Conservation (phyloP, 2,888 invertebrate species). For the Parnassius apollo region DNA sequence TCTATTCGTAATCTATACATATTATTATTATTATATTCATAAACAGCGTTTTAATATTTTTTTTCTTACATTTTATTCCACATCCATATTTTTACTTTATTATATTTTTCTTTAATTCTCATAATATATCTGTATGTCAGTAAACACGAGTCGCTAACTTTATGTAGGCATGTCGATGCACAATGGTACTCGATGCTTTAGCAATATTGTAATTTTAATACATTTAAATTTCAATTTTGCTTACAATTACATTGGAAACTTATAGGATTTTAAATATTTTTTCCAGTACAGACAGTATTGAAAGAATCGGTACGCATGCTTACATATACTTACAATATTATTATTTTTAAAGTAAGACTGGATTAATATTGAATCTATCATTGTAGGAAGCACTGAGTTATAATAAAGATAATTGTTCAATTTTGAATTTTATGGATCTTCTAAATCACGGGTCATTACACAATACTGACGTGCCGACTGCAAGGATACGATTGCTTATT, state of each 20-base stretch:
- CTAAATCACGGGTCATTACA: background rate
- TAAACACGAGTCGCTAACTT: constrained; percentile 54
- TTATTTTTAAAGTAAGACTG: constrained; percentile 19
- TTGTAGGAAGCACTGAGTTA: constrained; percentile 9
- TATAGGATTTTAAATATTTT: constrained; percentile 54
- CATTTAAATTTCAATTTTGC: constrained; percentile 7
- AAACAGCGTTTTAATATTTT: constrained; percentile 61
- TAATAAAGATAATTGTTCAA: background rate
- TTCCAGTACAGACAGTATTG: constrained; percentile 65
- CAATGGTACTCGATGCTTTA: constrained; percentile 56
- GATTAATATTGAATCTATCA: constrained; percentile 3
- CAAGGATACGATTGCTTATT: background rate
- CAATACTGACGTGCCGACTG: background rate
- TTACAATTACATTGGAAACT: constrained; percentile 38
- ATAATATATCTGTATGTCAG: constrained; percentile 44
- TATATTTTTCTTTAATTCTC: constrained; percentile 46
- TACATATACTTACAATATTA: constrained; percentile 31
- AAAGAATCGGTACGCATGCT: constrained; percentile 73
- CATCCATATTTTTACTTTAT: constrained; percentile 50
- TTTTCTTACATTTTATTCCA: constrained; percentile 62
- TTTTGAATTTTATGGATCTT: background rate
- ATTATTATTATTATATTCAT: constrained; percentile 65
- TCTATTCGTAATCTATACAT: constrained; percentile 76
- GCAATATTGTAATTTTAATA: constrained; percentile 36
- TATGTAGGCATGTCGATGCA: constrained; percentile 70